Conservation (phyloP, 2,797 vertebrate genomes). For the Taenioides sp. region DNA sequence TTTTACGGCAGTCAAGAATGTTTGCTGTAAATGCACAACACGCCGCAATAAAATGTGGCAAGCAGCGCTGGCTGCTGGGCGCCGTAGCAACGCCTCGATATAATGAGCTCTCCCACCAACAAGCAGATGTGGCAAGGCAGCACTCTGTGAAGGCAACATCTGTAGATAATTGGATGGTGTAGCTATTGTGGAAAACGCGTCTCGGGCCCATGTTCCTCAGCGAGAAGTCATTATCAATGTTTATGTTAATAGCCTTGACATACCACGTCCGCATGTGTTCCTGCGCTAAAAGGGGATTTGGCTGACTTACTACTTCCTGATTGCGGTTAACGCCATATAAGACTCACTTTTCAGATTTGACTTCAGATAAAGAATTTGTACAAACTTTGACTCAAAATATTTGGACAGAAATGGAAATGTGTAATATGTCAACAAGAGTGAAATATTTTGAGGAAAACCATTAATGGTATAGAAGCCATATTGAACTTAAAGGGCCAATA, state of each 20-base stretch:
- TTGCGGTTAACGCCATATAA: constrained; percentile 15
- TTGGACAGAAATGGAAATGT: background rate
- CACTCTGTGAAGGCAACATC: constrained; percentile 76
- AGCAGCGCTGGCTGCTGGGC: constrained; percentile 56
- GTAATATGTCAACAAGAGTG: background rate
- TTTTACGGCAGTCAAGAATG: constrained; percentile 62
- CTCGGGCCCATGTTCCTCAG: constrained; percentile 55
- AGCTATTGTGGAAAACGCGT: constrained; percentile 72
- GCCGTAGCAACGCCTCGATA: constrained; percentile 59
- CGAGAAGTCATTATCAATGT: constrained; percentile 72
- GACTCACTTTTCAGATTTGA: constrained; percentile 6
- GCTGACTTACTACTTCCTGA: constrained; percentile 27
- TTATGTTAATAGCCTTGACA: constrained; percentile 68
- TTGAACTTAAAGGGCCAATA: background rate
- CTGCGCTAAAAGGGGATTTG: constrained; percentile 31
- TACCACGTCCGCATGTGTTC: constrained; percentile 49
- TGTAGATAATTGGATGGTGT: constrained; percentile 75
- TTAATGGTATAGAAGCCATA: background rate
- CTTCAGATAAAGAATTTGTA: constrained; percentile 10
- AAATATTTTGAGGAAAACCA: background rate
- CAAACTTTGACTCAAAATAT: background rate
- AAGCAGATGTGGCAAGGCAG: constrained; percentile 74
- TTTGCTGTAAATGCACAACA: constrained; percentile 71
- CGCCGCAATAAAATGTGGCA: constrained; percentile 66
- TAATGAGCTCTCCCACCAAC: constrained; percentile 78